Evolutionary conservation across 1,140 invertebrate species (phyloP), one percentile per base, ranked within the genome.

Genomic region (Drosophila triauraria): DNA sequence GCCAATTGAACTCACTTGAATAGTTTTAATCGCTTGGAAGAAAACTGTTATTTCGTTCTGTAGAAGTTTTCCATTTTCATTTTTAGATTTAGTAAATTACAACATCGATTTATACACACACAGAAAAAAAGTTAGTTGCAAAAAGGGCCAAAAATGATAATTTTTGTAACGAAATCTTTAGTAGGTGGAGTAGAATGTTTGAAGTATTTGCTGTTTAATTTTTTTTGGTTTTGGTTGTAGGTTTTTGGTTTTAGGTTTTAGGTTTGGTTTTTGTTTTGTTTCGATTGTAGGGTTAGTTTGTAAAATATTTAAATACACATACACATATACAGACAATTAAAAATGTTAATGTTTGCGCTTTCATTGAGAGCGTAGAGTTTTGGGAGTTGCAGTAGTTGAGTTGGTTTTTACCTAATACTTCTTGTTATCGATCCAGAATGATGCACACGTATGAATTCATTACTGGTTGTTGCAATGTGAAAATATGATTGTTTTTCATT

Each of bases 401-500:
- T 78, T 81, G 78, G 75, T 80, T 94, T 95, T 96, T 95, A 98
- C 98, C 98, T 96, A 95, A 99, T 98, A 95, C 97, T 98, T 93
- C 98, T 95, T 75, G 98, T 97, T 91, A 99, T 98, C 93, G 97
- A 97, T 91, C 98, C 98, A 78, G 97, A 97, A 93, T 98, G 96
- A 94, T 98, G 96, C 93, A 99, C 98, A 79, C 98, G 95, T 94
- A 99, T 98, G 94, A 99, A 98, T 94, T 99, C 98, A 94, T 99
- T 98, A 94, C 96, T 98, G 82, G 98, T 99, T 93, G 98, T 99
- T 75, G 98, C 98, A 93, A 97, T 97, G 94, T 99, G 98, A 95
- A 99, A 99, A 95, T 98, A 98, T 75, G 98, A 98, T 94, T 98
- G 98, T 94, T 99, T 99, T 94, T 99, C 98, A 94, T 99, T 99